Evolutionary conservation across 2,113 vertebrate genomes (phyloP).

Genomic region (Phyllopteryx taeniolatus): DNA sequence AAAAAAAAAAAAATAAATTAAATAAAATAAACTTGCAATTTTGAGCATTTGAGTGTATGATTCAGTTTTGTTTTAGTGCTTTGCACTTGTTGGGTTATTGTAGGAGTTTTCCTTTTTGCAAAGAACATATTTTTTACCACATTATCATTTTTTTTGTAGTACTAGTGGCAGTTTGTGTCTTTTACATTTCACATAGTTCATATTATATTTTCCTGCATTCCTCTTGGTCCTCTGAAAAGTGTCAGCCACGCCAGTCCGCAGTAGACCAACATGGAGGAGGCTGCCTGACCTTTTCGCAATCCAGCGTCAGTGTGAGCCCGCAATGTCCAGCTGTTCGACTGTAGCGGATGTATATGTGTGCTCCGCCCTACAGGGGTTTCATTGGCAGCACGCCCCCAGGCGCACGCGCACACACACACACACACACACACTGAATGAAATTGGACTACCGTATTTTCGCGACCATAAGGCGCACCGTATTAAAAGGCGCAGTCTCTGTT

Average conservation of each 20-base stretch:
- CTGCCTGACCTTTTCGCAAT: conserved; percentile 43
- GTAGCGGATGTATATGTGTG: conserved; percentile 52
- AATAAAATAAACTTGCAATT: not conserved
- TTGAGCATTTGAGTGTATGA: not conserved
- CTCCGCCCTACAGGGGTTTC: conserved; percentile 63
- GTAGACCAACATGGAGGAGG: conserved; percentile 45
- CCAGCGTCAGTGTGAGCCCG: conserved; percentile 26
- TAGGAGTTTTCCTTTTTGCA: not conserved
- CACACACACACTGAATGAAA: conserved; percentile 1
- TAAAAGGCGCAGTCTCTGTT: too few relatives aligned
- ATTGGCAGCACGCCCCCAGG: conserved; percentile 54
- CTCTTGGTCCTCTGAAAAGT: conserved; percentile 17
- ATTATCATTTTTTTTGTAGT: not conserved
- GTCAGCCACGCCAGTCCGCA: conserved; percentile 42
- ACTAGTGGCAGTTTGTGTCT: not conserved
- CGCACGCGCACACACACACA: conserved; percentile 9
- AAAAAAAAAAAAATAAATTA: too few relatives aligned
- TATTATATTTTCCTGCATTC: conserved; percentile 3
- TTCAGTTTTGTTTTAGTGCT: not conserved
- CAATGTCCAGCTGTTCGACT: conserved; percentile 64
- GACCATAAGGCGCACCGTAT: too few relatives aligned
- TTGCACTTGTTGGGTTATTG: not conserved
- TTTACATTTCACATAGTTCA: not conserved
- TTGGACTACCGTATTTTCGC: too few relatives aligned
- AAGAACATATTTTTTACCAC: not conserved